Evolutionary conservation across 2,797 vertebrate species (phyloP).

Genomic region (Lepilemur septentrionalis): DNA sequence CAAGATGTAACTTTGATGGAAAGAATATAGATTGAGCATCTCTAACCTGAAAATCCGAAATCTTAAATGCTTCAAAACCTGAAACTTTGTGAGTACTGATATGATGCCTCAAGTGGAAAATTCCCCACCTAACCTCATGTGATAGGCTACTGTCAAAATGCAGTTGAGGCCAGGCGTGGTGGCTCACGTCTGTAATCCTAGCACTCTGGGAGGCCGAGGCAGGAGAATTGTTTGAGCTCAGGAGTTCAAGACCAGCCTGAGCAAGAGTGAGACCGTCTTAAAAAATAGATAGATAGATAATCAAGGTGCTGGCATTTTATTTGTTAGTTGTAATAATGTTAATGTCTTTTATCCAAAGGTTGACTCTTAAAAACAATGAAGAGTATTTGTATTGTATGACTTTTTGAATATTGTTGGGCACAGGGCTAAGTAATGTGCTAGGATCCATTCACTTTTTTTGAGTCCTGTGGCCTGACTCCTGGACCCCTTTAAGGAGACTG

Average conservation of each 20-base stretch:
- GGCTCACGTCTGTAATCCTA: neutral
- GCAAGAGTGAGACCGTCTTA: too few relatives aligned
- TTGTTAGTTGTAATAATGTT: neutral
- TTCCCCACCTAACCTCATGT: neutral
- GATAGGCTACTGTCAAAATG: neutral
- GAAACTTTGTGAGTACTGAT: neutral
- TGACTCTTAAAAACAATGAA: neutral
- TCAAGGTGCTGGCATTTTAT: neutral
- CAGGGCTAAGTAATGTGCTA: neutral
- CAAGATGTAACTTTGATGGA: neutral
- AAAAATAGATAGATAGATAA: too few relatives aligned
- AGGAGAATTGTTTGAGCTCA: too few relatives aligned
- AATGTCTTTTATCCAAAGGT: constrained; percentile 4
- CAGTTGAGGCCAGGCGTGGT: neutral
- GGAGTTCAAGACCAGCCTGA: too few relatives aligned
- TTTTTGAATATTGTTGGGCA: neutral
- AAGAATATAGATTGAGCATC: neutral
- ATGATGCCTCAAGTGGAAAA: neutral
- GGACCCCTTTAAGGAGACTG: neutral
- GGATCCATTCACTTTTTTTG: neutral
- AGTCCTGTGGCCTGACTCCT: neutral
- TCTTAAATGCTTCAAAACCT: neutral
- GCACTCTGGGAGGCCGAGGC: neutral
- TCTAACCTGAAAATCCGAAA: neutral
- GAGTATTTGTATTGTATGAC: neutral